These are phyloP conservation scores for Crossaster papposus DNA, from an alignment of 53 echinoderm and acorn worm genomes.

Conservation along the genomic window DNA sequence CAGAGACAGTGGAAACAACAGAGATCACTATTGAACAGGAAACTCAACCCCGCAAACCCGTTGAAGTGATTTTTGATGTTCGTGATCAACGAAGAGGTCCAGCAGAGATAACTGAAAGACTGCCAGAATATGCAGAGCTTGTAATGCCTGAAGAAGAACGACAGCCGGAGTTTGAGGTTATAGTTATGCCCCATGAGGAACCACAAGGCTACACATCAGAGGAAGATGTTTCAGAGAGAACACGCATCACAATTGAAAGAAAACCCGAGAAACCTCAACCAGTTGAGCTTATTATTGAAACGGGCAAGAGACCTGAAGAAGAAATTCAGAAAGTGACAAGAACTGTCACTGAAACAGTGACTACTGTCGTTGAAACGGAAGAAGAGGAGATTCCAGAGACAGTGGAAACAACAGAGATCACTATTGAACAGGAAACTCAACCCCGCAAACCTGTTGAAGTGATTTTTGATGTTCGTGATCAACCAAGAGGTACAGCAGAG, in stretches of 20 bases:
- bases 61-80: constrained; percentile 65
- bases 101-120: constrained; percentile 36
- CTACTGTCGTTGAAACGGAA: constrained; percentile 64
- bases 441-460: constrained; percentile 67
- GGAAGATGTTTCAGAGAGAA: constrained; percentile 36
- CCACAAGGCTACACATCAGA: constrained; percentile 9
- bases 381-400: constrained; percentile 44
- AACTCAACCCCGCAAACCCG: constrained; percentile 48
- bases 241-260: constrained; percentile 50
- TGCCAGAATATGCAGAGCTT: constrained; percentile 58
- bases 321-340: constrained; percentile 44
- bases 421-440: constrained; percentile 40
- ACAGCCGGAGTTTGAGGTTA: constrained; percentile 44
- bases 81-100: constrained; percentile 21
- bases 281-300: constrained; percentile 72
- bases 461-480: constrained; percentile 47
- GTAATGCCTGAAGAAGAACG: constrained; percentile 49
- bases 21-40: constrained; percentile 41
- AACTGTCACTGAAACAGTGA: constrained; percentile 64
- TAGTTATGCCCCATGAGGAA: constrained; percentile 42
- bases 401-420: constrained; percentile 36
- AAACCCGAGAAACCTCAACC: constrained; percentile 46
- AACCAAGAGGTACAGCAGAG: constrained; percentile 27
- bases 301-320: constrained; percentile 53
- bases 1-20: no score